phyloP scores from a whole-genome alignment of 2,888 invertebrate species.

The Catocala nupta region DNA sequence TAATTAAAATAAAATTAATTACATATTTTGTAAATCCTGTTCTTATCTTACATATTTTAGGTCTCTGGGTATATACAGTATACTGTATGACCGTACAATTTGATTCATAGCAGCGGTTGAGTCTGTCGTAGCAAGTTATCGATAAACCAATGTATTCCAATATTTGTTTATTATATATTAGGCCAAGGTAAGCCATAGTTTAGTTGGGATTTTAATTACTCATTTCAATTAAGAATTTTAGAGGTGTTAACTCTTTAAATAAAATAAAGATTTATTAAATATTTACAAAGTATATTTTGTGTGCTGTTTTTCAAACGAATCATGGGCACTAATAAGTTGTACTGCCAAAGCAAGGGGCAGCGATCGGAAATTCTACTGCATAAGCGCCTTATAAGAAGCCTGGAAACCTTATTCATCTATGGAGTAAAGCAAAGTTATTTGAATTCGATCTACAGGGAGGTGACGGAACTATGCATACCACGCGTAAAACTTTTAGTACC shows the following conservation, averaged over 20 bases:
- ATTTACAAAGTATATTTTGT: background rate
- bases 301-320: background rate
- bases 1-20: background rate
- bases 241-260: background rate
- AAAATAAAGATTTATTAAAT: slow-evolving; percentile 1
- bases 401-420: no score
- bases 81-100: no score
- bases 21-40: slow-evolving; percentile 15
- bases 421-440: no score
- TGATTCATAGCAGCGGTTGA: background rate
- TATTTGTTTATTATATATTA: slow-evolving; percentile 25
- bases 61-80: no score
- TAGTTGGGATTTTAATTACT: slow-evolving; percentile 17
- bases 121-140: background rate
- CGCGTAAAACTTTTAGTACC: no score
- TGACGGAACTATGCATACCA: no score
- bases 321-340: background rate
- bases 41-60: slow-evolving; percentile 4
- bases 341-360: no score
- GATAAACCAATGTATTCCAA: slow-evolving; percentile 51
- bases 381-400: no score
- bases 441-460: no score
- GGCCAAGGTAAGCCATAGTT: slow-evolving; percentile 15
- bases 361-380: no score
- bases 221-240: slow-evolving; percentile 1